Conservation (phyloP, 2,113 vertebrate species). For the Siphamia tubifer region DNA sequence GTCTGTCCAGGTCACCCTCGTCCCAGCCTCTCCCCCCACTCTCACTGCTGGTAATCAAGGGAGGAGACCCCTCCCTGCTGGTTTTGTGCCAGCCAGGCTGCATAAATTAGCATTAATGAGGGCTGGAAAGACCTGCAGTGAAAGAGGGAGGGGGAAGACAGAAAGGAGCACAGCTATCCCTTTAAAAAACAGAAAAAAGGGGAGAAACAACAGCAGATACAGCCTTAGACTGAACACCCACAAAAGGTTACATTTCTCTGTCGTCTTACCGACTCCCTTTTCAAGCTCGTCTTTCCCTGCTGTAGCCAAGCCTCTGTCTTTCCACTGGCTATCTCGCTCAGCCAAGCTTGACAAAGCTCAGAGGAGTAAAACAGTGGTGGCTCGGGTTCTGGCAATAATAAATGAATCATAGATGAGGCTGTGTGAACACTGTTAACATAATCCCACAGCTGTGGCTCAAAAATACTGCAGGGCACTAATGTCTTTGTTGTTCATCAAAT, state of each 20-base stretch:
- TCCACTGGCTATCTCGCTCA: conserved; percentile 62
- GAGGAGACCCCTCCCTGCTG: conserved; percentile 73
- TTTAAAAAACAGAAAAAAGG: conserved; percentile 23
- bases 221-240: conserved; percentile 61
- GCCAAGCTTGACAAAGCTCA: conserved; percentile 64
- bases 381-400: conserved; percentile 56
- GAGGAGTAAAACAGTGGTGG: conserved; percentile 57
- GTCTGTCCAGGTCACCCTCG: conserved; percentile 88
- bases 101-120: conserved; percentile 82
- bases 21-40: conserved; percentile 68
- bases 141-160: conserved; percentile 41
- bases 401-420: conserved; percentile 81
- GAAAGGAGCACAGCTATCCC: conserved; percentile 26
- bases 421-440: conserved; percentile 73
- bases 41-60: conserved; percentile 78
- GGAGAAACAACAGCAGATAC: conserved; percentile 23
- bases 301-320: conserved; percentile 32
- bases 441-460: conserved; percentile 67
- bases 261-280: conserved; percentile 34
- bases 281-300: conserved; percentile 25
- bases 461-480: conserved; percentile 63
- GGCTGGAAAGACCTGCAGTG: conserved; percentile 61
- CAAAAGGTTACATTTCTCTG: conserved; percentile 71
- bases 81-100: conserved; percentile 68
- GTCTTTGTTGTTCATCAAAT: conserved; percentile 77